Evolutionary conservation across 1,140 invertebrate genomes (phyloP), one percentile per base, ranked within the genome.

Genomic region (Euglossa dilemma): DNA sequence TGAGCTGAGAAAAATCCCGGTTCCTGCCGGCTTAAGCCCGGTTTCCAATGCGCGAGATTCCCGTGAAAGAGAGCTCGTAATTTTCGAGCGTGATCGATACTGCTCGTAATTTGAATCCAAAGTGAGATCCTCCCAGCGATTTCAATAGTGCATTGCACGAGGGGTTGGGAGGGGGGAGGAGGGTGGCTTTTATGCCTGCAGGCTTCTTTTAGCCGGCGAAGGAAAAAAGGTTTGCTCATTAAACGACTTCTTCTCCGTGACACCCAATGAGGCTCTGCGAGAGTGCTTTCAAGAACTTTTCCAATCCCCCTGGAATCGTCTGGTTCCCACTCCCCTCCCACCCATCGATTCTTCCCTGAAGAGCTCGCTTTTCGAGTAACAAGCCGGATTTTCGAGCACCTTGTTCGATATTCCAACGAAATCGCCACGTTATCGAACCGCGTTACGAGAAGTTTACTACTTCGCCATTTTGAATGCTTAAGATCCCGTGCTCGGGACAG

Each of bases 241-340:
- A 81, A 81, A 81, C 57, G 61, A 73, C 57, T 64, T 72, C 50
- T 77, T 70, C 71, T 74, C 43, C 72, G 72, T 81, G 79, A 81
- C 79, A 75, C 71, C 61, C 36, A 50, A 66, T 12, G 70, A 74
- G 79, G 16, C 47, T 80, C n/a, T 18, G 11, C 47, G 20, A 74
- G 43, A 56, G 71, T 36, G 79, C 79, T 75, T 56, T 81, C 79
- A 20, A 81, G 71, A 81, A 81, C 79, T 81, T 81, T 75, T 74
- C 61, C 72, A 75, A 81, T 66, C 59, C 50, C 28, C 18, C 36
- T 36, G 16, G 36, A 75, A 75, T 66, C 43, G 43, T n/a, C 45
- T 5, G 43, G 54, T 61, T 66, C 47, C n/a, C 79, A 25, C 57
- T 20, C 50, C 50, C 16, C 12, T n/a, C 18, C 20, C 36, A 4